Evolutionary conservation across 1,140 invertebrate genomes (phyloP).

Genomic region (Drosophila chauvacae): DNA sequence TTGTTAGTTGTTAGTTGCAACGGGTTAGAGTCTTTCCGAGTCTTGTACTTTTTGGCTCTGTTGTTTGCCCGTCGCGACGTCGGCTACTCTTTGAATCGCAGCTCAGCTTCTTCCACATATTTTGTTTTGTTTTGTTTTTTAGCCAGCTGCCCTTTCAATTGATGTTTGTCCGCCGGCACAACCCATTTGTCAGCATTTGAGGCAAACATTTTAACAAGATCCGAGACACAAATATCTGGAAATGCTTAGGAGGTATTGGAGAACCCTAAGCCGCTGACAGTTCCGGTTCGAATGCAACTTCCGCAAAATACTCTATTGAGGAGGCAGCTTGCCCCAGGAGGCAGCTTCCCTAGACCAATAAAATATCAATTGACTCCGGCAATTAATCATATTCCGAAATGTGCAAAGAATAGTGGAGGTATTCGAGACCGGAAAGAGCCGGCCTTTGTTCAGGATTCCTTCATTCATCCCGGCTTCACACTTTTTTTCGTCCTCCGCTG

Average conservation of each 20-base stretch:
- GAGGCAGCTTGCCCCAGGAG: slow-evolving; percentile 29
- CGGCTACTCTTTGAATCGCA: slow-evolving; percentile 57
- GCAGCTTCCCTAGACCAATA: slow-evolving; percentile 62
- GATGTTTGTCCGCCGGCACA: slow-evolving; percentile 55
- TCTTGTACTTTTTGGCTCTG: slow-evolving; percentile 36
- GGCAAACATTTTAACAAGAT: slow-evolving; percentile 69
- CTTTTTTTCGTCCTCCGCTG: slow-evolving; percentile 63
- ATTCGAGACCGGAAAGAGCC: slow-evolving; percentile 65
- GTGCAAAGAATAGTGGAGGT: slow-evolving; percentile 53
- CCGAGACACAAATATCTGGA: slow-evolving; percentile 24
- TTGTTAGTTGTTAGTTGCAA: slow-evolving; percentile 83
- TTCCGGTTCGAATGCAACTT: slow-evolving; percentile 71
- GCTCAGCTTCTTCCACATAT: slow-evolving; percentile 19
- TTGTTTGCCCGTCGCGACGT: slow-evolving; percentile 70
- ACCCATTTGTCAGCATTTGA: slow-evolving; percentile 75
- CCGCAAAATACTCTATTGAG: slow-evolving; percentile 39
- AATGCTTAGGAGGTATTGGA: slow-evolving; percentile 4
- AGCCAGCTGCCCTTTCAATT: slow-evolving; percentile 68
- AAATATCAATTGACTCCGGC: slow-evolving; percentile 83
- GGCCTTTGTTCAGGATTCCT: slow-evolving; percentile 64
- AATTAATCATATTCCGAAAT: slow-evolving; percentile 83
- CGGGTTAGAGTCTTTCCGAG: slow-evolving; percentile 59
- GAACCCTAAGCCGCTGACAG: slow-evolving; percentile 46
- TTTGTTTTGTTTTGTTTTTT: slow-evolving; percentile 40
- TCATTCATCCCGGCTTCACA: slow-evolving; percentile 62